Conservation (phyloP, 2,113 vertebrate species). For the Acrocephalus kingi region DNA sequence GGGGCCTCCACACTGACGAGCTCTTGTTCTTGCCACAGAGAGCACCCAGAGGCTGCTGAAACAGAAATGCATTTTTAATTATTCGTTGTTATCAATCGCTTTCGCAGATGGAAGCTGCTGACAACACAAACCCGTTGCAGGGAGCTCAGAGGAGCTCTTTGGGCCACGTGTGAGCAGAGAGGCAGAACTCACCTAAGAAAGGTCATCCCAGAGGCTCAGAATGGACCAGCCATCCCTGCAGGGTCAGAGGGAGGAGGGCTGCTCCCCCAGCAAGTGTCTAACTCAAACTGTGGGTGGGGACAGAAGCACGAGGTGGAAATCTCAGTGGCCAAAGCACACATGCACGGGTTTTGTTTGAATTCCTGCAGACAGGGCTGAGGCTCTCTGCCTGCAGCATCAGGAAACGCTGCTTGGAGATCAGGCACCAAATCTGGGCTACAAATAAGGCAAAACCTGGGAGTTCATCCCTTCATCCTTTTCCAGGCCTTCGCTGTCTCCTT, state of each 20-base stretch:
- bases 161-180: not conserved
- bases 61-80: constrained; percentile 10
- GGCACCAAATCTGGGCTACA: not conserved
- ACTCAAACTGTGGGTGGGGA: not conserved
- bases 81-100: constrained; percentile 2
- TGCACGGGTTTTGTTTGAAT: not conserved
- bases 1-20: not conserved
- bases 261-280: not conserved
- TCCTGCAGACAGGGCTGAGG: not conserved
- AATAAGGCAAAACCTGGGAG: not conserved
- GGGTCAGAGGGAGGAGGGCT: not conserved
- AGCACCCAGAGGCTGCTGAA: not conserved
- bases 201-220: not conserved
- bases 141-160: not conserved
- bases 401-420: not conserved
- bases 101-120: not conserved
- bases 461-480: not conserved
- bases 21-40: not conserved
- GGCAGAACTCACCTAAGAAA: not conserved
- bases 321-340: not conserved
- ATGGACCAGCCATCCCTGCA: not conserved
- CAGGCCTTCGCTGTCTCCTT: not conserved
- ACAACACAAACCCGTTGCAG: not conserved
- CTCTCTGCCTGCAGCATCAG: not conserved
- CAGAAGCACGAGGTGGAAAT: not conserved